These are phyloP conservation scores for Urocyon cinereoargenteus DNA, from an alignment of 2,797 vertebrate genomes.

Conservation along the genomic window DNA sequence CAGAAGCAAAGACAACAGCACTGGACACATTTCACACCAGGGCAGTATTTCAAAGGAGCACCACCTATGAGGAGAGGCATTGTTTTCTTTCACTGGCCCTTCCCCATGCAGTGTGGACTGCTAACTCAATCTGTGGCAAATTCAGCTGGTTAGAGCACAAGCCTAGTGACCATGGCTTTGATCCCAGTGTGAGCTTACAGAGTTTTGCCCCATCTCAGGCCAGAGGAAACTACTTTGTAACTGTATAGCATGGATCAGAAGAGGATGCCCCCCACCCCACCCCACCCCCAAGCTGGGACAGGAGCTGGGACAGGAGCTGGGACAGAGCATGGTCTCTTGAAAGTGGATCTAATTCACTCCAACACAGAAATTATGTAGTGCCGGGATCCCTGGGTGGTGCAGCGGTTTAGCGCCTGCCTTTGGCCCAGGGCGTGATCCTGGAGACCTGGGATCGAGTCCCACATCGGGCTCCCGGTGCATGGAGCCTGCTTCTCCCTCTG, in stretches of 20 bases:
- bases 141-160: not conserved
- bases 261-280: not conserved
- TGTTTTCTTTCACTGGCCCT: not conserved
- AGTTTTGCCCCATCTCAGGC: not conserved
- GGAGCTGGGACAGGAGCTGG: not conserved
- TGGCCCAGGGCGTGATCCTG: too few relatives aligned
- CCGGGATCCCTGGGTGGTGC: not conserved
- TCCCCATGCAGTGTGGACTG: not conserved
- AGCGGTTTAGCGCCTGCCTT: too few relatives aligned
- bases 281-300: not conserved
- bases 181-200: not conserved
- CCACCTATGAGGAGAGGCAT: not conserved
- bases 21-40: not conserved
- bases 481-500: too few relatives aligned
- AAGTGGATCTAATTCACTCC: not conserved
- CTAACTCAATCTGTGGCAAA: not conserved
- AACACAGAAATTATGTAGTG: not conserved
- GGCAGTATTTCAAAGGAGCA: not conserved
- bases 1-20: not conserved
- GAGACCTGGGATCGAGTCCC: too few relatives aligned
- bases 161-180: not conserved
- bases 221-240: not conserved
- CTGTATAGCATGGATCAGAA: not conserved
- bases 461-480: too few relatives aligned
- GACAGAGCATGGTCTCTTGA: not conserved